phyloP scores from a whole-genome alignment of 2,888 invertebrate genomes.

The Caenorhabditis sp. region DNA sequence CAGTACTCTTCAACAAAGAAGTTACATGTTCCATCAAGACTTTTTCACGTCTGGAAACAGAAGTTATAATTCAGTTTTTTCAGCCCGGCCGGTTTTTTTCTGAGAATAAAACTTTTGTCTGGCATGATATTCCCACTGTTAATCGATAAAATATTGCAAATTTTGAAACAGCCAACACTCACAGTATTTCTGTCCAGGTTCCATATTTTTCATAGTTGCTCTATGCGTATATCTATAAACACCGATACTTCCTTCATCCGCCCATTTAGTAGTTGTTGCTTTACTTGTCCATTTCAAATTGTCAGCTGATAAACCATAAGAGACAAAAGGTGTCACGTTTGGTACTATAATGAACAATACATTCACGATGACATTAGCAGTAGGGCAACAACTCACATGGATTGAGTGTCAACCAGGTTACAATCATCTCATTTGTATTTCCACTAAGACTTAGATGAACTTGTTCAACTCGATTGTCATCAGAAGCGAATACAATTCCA shows the following conservation, averaged over 20 bases:
- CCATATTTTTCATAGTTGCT: slow-evolving; percentile 29
- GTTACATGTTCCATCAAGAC: too few species aligned
- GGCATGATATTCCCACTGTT: too few species aligned
- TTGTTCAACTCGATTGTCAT: slow-evolving; percentile 25
- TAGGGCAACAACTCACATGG: slow-evolving; percentile 20
- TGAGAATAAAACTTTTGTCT: too few species aligned
- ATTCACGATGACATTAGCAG: not conserved
- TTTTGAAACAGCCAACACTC: too few species aligned
- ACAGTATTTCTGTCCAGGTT: slow-evolving; percentile 39
- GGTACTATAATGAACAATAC: slow-evolving; percentile 19
- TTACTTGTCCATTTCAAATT: slow-evolving; percentile 26
- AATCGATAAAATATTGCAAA: too few species aligned
- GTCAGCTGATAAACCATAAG: slow-evolving; percentile 21
- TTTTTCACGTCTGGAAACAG: too few species aligned
- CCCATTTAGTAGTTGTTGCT: slow-evolving; percentile 28
- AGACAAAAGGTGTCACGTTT: slow-evolving; percentile 30
- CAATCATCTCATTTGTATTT: slow-evolving; percentile 38
- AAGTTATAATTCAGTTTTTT: too few species aligned
- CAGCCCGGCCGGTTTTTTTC: too few species aligned
- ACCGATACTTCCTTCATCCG: slow-evolving; percentile 23
- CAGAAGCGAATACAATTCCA: not conserved
- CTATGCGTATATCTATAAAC: slow-evolving; percentile 25
- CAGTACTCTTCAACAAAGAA: too few species aligned
- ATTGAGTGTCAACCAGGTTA: slow-evolving; percentile 43
- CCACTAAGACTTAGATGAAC: slow-evolving; percentile 44